Percentiles rank a stretch among this genome's conserved stretches.
Conservation (phyloP, 2,888 invertebrate genomes). For the Limenitis camilla region DNA sequence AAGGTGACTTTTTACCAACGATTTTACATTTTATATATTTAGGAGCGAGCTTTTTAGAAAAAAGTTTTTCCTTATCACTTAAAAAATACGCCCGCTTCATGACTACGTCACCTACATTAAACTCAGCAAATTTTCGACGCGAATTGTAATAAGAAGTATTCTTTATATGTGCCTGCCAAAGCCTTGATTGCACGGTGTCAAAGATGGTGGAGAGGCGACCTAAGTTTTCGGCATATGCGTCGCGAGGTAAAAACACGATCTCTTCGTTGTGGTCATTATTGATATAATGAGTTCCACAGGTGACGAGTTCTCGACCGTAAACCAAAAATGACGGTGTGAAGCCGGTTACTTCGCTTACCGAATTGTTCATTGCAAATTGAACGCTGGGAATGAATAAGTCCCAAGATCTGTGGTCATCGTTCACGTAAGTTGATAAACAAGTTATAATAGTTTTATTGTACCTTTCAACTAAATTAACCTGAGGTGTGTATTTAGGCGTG, state of each 20-base stretch:
- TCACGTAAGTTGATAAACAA: constrained; percentile 15
- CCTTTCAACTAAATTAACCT: constrained; percentile 3
- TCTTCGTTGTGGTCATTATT: neutral
- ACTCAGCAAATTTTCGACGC: constrained; percentile 14
- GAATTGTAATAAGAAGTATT: constrained; percentile 20
- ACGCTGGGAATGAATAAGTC: constrained; percentile 21
- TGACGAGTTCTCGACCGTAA: constrained; percentile 21
- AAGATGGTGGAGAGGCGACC: no score
- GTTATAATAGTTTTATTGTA: constrained; percentile 26
- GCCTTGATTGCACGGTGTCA: constrained; percentile 3
- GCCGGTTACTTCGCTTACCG: constrained; percentile 25
- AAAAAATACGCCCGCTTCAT: constrained; percentile 5
- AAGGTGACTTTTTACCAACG: no score
- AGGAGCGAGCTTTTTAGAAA: no score
- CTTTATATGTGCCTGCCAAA: constrained; percentile 17
- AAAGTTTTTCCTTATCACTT: constrained; percentile 14
- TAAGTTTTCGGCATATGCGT: neutral
- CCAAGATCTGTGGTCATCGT: constrained; percentile 27
- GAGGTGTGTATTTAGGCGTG: neutral
- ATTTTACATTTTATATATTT: no score
- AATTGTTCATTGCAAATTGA: constrained; percentile 27
- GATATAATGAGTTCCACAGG: constrained; percentile 10
- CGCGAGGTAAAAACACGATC: neutral
- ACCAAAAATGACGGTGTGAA: constrained; percentile 23
- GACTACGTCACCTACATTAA: constrained; percentile 24